These are phyloP conservation scores for Lasiurus borealis DNA, from an alignment of 2,113 vertebrate genomes.

Conservation along the genomic window DNA sequence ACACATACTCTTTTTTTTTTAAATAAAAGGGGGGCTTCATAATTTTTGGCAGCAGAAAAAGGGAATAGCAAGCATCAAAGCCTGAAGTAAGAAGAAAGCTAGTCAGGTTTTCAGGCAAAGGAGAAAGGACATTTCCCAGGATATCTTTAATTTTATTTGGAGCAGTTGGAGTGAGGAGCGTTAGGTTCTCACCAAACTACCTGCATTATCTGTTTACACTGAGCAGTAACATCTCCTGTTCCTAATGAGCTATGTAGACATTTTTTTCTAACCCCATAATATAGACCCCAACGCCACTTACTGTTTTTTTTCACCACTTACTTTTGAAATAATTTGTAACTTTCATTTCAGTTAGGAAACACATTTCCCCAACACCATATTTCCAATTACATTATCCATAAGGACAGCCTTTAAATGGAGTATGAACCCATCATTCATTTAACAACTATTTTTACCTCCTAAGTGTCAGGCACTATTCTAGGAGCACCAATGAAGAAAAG, in stretches of 20 bases:
- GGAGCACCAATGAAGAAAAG: neutral
- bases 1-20: neutral
- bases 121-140: slow-evolving; percentile 17
- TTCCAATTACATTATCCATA: neutral
- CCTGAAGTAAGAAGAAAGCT: neutral
- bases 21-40: neutral
- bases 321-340: neutral
- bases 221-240: neutral
- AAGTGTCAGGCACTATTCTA: neutral
- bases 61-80: neutral
- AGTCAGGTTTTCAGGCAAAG: neutral
- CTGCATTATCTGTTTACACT: neutral
- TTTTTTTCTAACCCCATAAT: neutral
- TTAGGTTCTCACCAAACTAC: neutral
- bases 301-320: neutral
- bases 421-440: neutral
- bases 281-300: neutral
- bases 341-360: slow-evolving; percentile 15
- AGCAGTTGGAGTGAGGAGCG: neutral
- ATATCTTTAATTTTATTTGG: neutral
- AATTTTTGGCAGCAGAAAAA: slow-evolving; percentile 15
- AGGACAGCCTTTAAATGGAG: neutral
- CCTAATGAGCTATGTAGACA: neutral
- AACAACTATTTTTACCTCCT: neutral
- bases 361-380: neutral